A percentile compares a stretch with the other conserved stretches of the same genome.
phyloP scores from a whole-genome alignment of 2,888 invertebrate genomes.

The Theristus sp. region DNA sequence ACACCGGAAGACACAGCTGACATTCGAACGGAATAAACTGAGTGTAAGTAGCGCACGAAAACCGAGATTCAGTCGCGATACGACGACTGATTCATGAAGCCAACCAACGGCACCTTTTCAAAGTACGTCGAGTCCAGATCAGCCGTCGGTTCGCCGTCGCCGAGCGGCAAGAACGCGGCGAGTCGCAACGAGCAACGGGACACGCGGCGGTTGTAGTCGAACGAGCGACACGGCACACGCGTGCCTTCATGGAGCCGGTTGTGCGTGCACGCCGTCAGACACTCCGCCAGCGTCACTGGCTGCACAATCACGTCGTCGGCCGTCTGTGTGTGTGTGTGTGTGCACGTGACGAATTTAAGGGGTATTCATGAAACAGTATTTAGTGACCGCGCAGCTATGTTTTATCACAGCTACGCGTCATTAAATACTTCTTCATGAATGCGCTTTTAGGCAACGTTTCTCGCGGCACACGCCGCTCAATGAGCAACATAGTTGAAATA shows the following conservation, averaged over 20 bases:
- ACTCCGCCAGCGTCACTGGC: background rate
- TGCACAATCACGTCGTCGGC: background rate
- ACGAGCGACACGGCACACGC: background rate
- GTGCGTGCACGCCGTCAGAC: background rate
- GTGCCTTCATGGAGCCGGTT: background rate
- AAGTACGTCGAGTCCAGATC: background rate
- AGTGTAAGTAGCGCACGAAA: no score
- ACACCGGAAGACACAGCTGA: background rate
- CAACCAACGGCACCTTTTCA: background rate
- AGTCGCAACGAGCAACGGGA: background rate
- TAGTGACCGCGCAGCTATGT: no score
- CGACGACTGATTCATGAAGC: no score
- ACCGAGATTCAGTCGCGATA: no score
- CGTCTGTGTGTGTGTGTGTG: background rate
- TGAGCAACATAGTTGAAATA: no score
- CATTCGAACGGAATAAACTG: no score
- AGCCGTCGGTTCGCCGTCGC: background rate
- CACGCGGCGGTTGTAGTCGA: background rate
- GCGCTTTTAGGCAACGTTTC: no score
- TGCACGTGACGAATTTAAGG: no score
- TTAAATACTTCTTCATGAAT: no score
- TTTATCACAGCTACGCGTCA: no score
- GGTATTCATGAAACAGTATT: no score
- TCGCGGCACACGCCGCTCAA: no score
- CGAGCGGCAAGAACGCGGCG: background rate